Base-by-base conservation (phyloP, 1,140 invertebrate genomes). In the Goniozus legneri region DNA sequence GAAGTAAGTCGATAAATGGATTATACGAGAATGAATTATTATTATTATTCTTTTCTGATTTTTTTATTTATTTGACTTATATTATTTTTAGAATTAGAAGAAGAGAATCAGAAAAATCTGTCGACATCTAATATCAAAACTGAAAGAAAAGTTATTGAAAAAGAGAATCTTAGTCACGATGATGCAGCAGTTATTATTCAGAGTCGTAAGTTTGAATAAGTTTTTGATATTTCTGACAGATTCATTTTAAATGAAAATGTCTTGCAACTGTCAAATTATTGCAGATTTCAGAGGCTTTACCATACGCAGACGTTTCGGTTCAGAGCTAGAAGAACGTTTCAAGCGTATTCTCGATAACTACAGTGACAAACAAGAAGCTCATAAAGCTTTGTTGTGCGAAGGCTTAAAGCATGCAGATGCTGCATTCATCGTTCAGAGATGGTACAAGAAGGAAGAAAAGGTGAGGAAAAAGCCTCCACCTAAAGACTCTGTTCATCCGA, bases 131-230 rank as follows among this genome's bases (percentile, higher is more conserved):
- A 49, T 50, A 14, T 22, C 10, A 38, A 31, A 19, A 8, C n/a
- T n/a, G n/a, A 35, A 12, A 13, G 53, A 0, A 30, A 30, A 8
- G 22, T 15, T 3, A 6, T 12, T 1, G 53, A 39, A 15, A 79
- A 78, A 62, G 75, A 80, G 55, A 77, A 77, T 43, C 47, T 80
- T 3, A 75, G 77, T 46, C 71, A 73, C 27, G 77, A 82, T 36
- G 72, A 80, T 55, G 83, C 84, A 18, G 83, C 83, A 4, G 77
- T 80, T 30, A 63, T 85, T 12, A 86, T 84, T 53, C 84, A 86
- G 67, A 84, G 82, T 58, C 80, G 84, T 86, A 73, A 79, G 82
- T 79, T n/a, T n/a, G n/a, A n/a, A n/a, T n/a, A n/a, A n/a, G n/a
- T n/a, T n/a, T n/a, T n/a, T n/a, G n/a, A n/a, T n/a, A n/a, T n/a